Base-by-base conservation (phyloP, 2,797 vertebrate species). In the Tinamus major region DNA sequence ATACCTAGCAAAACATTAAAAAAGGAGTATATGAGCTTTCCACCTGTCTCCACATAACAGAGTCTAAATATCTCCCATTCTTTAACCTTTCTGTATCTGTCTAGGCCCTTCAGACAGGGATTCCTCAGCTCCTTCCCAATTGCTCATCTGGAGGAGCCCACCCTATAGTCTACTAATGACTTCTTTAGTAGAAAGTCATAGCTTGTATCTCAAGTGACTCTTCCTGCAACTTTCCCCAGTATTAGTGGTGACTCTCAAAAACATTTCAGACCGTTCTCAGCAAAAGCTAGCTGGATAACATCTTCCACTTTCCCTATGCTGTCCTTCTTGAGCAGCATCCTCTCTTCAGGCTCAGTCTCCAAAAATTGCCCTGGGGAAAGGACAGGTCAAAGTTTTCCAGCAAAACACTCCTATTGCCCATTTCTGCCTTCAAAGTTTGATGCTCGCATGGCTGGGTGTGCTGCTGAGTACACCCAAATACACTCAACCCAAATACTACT, bases 371-470 rank as follows among this genome's bases (percentile, higher is more conserved):
- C 21, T 10, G 79, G 9, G 16, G 8, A 56, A 77, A 2, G 27
- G 48, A 16, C 31, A 77, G 49, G 14, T 49, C n/a, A 81, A 63
- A 85, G 39, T 11, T 15, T 77, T 21, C 49, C 27, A 46, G 20
- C 1, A 65, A 58, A 77, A 6, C 33, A 46, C 10, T 78, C 8
- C 29, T 35, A 4, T 17, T 6, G 18, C 11, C 39, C 21, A 29
- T 12, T 72, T 31, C 13, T 59, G 13, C 5, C 4, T 35, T 10
- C 37, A 46, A 4, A 67, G 17, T 7, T 5, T 56, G 29, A 65
- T 35, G 19, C 24, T 46, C 21, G 42, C 5, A 6, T 63, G 21
- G 18, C 6, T 9, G 7, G 0, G 0, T 8, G 10, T 58, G 41
- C 24, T 69, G 29, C 44, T 69, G 9, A 26, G 3, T 24, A 59